Evolutionary conservation across 2,888 invertebrate genomes (phyloP), one percentile per base, ranked within the genome.

Genomic region (Eristalinus sepulchralis): DNA sequence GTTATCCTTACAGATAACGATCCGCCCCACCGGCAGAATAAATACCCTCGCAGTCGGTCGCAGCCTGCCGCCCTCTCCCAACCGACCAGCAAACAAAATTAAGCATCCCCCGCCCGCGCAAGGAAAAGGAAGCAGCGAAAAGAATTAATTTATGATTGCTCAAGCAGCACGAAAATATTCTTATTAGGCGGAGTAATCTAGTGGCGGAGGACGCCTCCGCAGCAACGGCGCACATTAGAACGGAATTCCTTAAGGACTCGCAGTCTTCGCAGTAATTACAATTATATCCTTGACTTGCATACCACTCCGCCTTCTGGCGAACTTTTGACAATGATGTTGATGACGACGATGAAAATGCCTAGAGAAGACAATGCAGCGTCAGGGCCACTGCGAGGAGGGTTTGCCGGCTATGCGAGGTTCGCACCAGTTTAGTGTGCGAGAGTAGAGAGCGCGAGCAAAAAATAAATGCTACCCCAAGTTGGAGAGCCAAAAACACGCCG

Each of bases 1-100:
- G 88, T 91, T 91, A 91, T 91, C 90, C 89, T 91, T 89, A 91
- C 89, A 90, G 92, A 91, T 91, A 91, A 91, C 91, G 91, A 91
- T 91, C 91, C 90, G 89, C 89, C 89, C 84, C 87, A 86, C n/a
- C 89, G 82, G 60, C 64, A 60, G 75, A 31, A 31, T 53, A 68
- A 31, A 34, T 72, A 33, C 27, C 55, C 53, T 67, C 67, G n/a
- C 22, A 20, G 57, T 24, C 27, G 11, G 10, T 8, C 8, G 17
- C n/a, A n/a, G 4, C 4, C 39, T 39, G 13, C 5, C 6, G 39
- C 17, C 17, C 17, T 17, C 47, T 47, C 47, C 47, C 47, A 17
- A 17, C 2, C 34, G 47, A 39, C 55, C 53, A 59, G 63, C 39
- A 67, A 67, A 62, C 39, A 67, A 85, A 81, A 85, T 68, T 77